Evolutionary conservation across 1,140 invertebrate species (phyloP).

Genomic region (Diachasmimorpha longicaudata): DNA sequence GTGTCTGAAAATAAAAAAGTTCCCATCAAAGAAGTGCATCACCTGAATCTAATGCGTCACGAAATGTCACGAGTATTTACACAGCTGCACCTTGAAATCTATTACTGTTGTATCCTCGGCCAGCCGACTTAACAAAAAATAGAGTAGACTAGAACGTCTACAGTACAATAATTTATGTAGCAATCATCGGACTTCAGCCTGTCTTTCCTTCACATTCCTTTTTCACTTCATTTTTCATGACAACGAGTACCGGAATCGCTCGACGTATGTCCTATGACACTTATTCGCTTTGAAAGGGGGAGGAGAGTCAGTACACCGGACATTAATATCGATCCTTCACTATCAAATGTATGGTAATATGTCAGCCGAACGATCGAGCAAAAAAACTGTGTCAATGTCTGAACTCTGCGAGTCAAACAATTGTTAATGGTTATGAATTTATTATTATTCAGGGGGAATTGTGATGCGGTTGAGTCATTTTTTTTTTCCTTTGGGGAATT

Average conservation of each 20-base stretch:
- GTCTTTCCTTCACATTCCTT: background rate
- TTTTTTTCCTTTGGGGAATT: background rate
- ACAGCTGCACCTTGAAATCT: background rate
- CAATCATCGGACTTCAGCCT: background rate
- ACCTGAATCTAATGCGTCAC: background rate
- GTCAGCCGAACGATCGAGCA: background rate
- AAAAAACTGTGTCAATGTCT: constrained; percentile 17
- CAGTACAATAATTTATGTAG: background rate
- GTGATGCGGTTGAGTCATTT: background rate
- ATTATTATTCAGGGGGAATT: too few relatives aligned
- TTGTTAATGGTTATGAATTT: background rate
- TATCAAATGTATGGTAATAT: constrained; percentile 5
- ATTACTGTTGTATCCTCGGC: background rate
- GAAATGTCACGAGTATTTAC: background rate
- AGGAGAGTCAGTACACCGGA: background rate
- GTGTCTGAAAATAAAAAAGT: constrained; percentile 56
- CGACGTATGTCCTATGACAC: background rate
- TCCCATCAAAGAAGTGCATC: background rate
- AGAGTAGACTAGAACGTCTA: background rate
- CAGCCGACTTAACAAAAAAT: background rate
- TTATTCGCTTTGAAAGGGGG: background rate
- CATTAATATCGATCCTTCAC: background rate
- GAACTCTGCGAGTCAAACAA: background rate
- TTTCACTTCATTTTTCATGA: background rate
- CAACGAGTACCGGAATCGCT: background rate